Percentiles rank a stretch among this genome's conserved stretches.
Conservation (phyloP, 2,113 vertebrate genomes). For the Corythornis madagascariensis region DNA sequence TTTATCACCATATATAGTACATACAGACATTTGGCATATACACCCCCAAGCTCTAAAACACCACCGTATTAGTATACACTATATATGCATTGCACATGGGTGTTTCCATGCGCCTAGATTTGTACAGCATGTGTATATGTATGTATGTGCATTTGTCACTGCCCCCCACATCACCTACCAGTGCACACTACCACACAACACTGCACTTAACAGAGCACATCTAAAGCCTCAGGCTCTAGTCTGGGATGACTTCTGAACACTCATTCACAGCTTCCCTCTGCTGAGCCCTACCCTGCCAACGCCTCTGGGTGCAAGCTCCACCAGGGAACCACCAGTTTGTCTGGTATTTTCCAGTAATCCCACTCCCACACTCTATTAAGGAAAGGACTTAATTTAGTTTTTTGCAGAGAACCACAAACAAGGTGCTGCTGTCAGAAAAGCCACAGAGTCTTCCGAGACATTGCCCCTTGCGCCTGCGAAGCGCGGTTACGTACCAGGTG, state of each 20-base stretch:
- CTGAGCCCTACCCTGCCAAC: not conserved
- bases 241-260: not conserved
- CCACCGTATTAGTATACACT: not conserved
- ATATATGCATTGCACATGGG: not conserved
- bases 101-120: not conserved
- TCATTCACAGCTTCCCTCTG: not conserved
- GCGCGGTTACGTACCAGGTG: not conserved
- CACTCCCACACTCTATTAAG: not conserved
- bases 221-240: not conserved
- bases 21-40: conserved; percentile 54
- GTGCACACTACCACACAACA: rapidly evolving
- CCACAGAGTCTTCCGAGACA: not conserved
- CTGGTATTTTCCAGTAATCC: not conserved
- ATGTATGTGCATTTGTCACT: not conserved
- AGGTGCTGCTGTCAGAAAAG: not conserved
- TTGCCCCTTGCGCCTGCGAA: not conserved
- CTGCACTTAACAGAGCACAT: rapidly evolving
- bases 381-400: not conserved
- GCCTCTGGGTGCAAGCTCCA: not conserved
- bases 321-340: not conserved
- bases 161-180: not conserved
- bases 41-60: conserved; percentile 15
- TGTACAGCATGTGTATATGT: not conserved
- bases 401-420: not conserved
- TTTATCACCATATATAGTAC: conserved; percentile 39